Conservation (phyloP, 2,797 vertebrate genomes). For the Hafferia zeledoni region DNA sequence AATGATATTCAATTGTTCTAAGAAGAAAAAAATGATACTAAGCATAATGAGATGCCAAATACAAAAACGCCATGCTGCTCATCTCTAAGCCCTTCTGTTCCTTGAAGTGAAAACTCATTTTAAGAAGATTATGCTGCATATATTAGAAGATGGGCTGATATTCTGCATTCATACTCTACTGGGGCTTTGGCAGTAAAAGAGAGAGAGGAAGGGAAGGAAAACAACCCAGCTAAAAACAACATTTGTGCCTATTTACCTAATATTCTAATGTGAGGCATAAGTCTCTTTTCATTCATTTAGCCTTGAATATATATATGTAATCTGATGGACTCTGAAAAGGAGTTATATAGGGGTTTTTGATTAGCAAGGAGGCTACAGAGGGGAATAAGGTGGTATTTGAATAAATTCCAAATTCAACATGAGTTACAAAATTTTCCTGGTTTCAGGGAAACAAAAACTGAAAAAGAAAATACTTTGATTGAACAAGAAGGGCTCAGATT, state of each 20-base stretch:
- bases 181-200: slow-evolving; percentile 74
- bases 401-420: background rate
- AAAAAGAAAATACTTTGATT: background rate
- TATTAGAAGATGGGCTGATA: slow-evolving; percentile 82
- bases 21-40: slow-evolving; percentile 71
- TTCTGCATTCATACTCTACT: slow-evolving; percentile 78
- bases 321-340: slow-evolving; percentile 6
- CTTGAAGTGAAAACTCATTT: slow-evolving; percentile 87
- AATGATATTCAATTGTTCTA: slow-evolving; percentile 80
- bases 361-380: background rate
- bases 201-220: slow-evolving; percentile 60
- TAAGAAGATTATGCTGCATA: slow-evolving; percentile 86
- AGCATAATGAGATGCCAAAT: slow-evolving; percentile 82
- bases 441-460: background rate
- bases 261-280: slow-evolving; percentile 58
- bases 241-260: slow-evolving; percentile 71
- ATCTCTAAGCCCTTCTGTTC: slow-evolving; percentile 84
- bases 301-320: background rate
- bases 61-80: slow-evolving; percentile 75
- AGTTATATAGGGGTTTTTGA: background rate
- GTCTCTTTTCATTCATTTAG: slow-evolving; percentile 56
- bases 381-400: background rate
- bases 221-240: slow-evolving; percentile 8
- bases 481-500: background rate
- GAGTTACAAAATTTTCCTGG: background rate